Conservation (phyloP, 2,797 vertebrate species). For the Malurus splendens region DNA sequence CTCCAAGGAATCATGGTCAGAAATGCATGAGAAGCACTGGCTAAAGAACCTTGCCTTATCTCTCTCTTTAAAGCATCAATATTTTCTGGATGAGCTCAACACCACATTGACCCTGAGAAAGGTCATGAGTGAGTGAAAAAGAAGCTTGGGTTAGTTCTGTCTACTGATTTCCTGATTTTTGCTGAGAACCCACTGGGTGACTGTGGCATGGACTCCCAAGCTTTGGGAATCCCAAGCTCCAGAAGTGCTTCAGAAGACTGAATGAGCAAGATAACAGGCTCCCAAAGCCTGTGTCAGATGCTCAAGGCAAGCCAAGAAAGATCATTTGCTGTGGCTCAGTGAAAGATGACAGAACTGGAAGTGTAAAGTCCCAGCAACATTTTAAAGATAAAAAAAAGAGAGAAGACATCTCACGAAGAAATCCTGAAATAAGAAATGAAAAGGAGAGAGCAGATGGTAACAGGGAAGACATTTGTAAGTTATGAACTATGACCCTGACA, state of each 20-base stretch:
- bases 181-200: background rate
- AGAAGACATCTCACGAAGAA: background rate
- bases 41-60: background rate
- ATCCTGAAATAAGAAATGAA: background rate
- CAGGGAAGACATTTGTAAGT: background rate
- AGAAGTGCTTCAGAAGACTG: background rate
- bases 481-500: background rate
- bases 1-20: background rate
- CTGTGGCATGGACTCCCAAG: background rate
- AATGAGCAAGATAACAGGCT: background rate
- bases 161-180: background rate
- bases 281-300: background rate
- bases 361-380: background rate
- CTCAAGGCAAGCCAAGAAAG: background rate
- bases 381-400: background rate
- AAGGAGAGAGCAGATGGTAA: background rate
- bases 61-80: background rate
- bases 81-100: background rate
- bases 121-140: background rate
- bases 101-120: background rate
- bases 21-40: background rate
- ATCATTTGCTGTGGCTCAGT: background rate
- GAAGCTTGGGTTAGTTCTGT: rapidly evolving
- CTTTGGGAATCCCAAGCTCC: background rate
- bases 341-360: background rate